Conservation (phyloP, 2,888 invertebrate species). For the Gonocerus acuteangulatus region DNA sequence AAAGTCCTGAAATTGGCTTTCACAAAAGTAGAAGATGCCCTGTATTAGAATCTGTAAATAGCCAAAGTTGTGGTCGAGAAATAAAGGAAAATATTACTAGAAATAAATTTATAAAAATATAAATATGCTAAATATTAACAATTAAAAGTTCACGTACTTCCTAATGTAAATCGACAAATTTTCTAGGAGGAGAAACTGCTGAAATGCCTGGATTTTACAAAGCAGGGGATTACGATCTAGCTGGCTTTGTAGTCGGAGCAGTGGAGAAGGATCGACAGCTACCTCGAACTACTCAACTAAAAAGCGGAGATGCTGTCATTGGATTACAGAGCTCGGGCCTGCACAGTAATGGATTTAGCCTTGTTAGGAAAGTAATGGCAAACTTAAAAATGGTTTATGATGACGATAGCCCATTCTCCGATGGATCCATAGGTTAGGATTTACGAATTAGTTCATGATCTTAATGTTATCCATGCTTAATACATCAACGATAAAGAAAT, state of each 20-base stretch:
- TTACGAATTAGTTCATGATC: too few relatives aligned
- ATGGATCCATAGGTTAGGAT: slow-evolving; percentile 60
- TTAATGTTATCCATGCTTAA: too few relatives aligned
- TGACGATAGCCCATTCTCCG: slow-evolving; percentile 65
- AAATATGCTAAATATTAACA: too few relatives aligned
- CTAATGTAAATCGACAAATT: too few relatives aligned
- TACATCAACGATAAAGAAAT: too few relatives aligned
- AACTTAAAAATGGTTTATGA: slow-evolving; percentile 56
- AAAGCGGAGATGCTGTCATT: slow-evolving; percentile 69
- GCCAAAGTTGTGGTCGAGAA: too few relatives aligned
- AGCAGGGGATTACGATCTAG: slow-evolving; percentile 83
- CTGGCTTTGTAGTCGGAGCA: slow-evolving; percentile 91
- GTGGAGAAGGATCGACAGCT: slow-evolving; percentile 69
- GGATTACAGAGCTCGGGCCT: slow-evolving; percentile 84
- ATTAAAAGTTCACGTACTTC: too few relatives aligned
- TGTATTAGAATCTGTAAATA: too few relatives aligned
- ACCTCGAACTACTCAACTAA: slow-evolving; percentile 60
- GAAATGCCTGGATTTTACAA: slow-evolving; percentile 95
- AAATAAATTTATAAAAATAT: too few relatives aligned
- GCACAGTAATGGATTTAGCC: slow-evolving; percentile 91
- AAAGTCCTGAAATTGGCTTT: too few relatives aligned
- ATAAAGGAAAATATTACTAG: too few relatives aligned
- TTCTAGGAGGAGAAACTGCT: slow-evolving; percentile 84
- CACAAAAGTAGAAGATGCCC: too few relatives aligned
- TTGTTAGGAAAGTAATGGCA: slow-evolving; percentile 71